A percentile compares a stretch with the other conserved stretches of the same genome.
Conservation (phyloP, 2,888 invertebrate species). For the Rosalia funebris region DNA sequence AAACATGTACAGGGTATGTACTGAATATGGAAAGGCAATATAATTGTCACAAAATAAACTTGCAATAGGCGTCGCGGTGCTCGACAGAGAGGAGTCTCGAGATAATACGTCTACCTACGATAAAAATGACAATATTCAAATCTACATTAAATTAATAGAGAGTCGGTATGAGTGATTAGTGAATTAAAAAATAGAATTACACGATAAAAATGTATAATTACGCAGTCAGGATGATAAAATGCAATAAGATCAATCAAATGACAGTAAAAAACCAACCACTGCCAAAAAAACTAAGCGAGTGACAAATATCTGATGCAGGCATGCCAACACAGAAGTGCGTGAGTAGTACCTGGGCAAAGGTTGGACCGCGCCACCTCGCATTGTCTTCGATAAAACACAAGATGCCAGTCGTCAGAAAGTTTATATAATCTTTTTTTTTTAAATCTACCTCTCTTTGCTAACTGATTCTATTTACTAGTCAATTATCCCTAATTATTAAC, state of each 20-base stretch:
- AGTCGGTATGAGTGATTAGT: slow-evolving; percentile 47
- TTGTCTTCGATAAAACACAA: slow-evolving; percentile 53
- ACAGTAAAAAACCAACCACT: slow-evolving; percentile 53
- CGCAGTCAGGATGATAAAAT: slow-evolving; percentile 49
- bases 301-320: slow-evolving; percentile 63
- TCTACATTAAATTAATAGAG: slow-evolving; percentile 43
- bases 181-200: slow-evolving; percentile 47
- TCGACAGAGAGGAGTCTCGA: slow-evolving; percentile 10
- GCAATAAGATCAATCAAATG: slow-evolving; percentile 55
- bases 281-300: slow-evolving; percentile 62
- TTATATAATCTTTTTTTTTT: slow-evolving; percentile 2
- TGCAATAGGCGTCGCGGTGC: not conserved
- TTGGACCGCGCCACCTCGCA: slow-evolving; percentile 53
- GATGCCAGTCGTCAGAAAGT: slow-evolving; percentile 23
- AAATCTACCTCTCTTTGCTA: not conserved
- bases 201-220: slow-evolving; percentile 45
- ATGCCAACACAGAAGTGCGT: slow-evolving; percentile 66
- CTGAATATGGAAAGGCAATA: no score
- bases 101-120: slow-evolving; percentile 27
- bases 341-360: slow-evolving; percentile 61
- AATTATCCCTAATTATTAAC: no score
- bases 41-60: no score
- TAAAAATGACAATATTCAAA: slow-evolving; percentile 59
- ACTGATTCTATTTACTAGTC: no score
- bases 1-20: no score